These are phyloP conservation scores for Polydrusus pterygomalis DNA, from an alignment of 2,888 invertebrate genomes.

Conservation along the genomic window DNA sequence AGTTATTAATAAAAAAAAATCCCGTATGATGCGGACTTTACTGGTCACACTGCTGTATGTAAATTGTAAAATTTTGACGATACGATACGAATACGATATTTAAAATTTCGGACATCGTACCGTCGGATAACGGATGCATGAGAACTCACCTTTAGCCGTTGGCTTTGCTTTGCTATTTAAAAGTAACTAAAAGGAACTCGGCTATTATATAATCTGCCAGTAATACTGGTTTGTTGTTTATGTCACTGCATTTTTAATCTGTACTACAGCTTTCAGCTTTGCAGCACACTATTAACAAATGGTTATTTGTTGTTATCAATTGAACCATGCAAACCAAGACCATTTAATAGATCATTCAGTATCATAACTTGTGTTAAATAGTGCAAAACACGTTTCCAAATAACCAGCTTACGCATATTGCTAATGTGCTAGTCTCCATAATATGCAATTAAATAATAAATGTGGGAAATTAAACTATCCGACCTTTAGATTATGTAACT, in stretches of 20 bases:
- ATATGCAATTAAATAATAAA: neutral
- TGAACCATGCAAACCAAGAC: neutral
- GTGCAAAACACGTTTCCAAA: neutral
- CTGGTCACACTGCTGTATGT: no score
- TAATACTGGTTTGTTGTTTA: neutral
- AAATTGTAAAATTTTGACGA: no score
- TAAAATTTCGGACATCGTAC: no score
- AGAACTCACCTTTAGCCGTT: no score
- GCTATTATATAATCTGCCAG: no score
- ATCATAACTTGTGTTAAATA: conserved; percentile 8
- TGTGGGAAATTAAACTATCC: neutral
- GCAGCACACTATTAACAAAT: neutral
- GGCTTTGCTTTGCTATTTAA: no score
- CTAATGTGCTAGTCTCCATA: neutral
- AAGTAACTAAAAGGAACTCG: no score
- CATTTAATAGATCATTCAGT: neutral
- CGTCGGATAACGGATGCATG: no score
- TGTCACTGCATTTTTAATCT: neutral
- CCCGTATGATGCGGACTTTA: no score
- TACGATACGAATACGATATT: no score
- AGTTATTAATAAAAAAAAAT: no score
- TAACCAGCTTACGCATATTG: conserved; percentile 3
- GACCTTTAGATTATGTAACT: neutral
- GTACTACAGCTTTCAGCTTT: neutral
- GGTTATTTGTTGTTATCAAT: neutral